Base-by-base conservation (phyloP, 2,113 vertebrate species). In the Orcinus orca region DNA sequence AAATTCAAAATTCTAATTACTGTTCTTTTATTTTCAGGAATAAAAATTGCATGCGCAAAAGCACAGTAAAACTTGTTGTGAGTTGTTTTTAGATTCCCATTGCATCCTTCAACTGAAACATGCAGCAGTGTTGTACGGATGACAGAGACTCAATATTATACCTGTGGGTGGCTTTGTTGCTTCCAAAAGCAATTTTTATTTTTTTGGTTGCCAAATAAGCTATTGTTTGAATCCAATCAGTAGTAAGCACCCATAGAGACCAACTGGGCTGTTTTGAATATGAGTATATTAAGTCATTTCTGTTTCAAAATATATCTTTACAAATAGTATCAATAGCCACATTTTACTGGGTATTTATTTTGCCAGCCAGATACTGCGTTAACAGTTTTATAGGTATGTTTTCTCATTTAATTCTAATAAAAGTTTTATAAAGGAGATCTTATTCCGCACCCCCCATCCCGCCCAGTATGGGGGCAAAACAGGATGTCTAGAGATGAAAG, bases 21-120 rank as follows among this genome's bases (percentile, higher is more conserved):
- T 76, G 2, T 93, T 33, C 13, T 91, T 96, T 89, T 83, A 90
- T 90, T 88, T 92, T 94, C 18, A 79, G 60, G 25, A 88, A 68
- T 70, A 86, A 67, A 73, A 63, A 8, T 36, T 60, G 2, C 17
- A 63, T 36, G 36, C 0, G 38, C 62, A 65, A 70, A 70, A 47
- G 21, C 53, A 13, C 26, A 74, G 6, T 73, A 18, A 60, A 93
- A 70, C 11, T 82, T 86, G 25, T 38, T 81, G 60, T 53, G 82
- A 50, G 36, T 5, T 87, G 23, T 53, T 93, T 84, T 93, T 67
- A 50, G 44, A 68, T 55, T 92, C 3, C 18, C 36, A 38, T 20
- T 25, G 6, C 13, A n/a, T 87, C 36, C 63, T 67, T 92, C 67
- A 82, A 2, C 29, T 38, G 50, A 96, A 95, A 67, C 13, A 20